phyloP scores from a whole-genome alignment of 1,140 invertebrate species.

The Leptopilina clavipes region DNA sequence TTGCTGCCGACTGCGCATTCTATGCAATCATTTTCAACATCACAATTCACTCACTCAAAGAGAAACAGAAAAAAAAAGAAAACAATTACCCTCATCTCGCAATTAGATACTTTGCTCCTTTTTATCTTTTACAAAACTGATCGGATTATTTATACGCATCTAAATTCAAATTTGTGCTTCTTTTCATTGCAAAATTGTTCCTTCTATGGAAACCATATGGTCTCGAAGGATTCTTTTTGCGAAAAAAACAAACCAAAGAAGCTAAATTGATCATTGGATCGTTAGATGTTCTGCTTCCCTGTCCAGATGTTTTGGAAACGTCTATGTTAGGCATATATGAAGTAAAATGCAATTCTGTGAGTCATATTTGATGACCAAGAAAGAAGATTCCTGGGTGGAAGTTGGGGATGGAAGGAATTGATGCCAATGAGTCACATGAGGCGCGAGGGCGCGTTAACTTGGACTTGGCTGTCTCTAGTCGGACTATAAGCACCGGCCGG shows the following conservation, averaged over 20 bases:
- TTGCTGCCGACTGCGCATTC: conserved; percentile 35
- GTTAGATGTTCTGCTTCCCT: neutral
- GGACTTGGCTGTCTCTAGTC: conserved; percentile 41
- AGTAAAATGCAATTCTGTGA: neutral
- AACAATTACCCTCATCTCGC: neutral
- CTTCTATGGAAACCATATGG: neutral
- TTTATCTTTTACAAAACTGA: too few species aligned
- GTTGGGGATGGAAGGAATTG: conserved; percentile 1
- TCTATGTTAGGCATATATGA: neutral
- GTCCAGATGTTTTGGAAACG: conserved; percentile 21
- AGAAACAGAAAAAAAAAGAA: neutral
- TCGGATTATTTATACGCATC: too few species aligned
- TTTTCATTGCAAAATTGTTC: too few species aligned
- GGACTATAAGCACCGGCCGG: conserved; percentile 63
- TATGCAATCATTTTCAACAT: neutral
- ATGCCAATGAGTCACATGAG: conserved; percentile 25
- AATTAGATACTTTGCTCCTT: too few species aligned
- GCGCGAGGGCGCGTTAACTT: conserved; percentile 47
- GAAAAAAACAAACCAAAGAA: neutral
- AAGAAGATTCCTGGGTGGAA: too few species aligned
- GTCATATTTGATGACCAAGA: neutral
- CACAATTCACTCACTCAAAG: neutral
- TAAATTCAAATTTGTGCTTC: too few species aligned
- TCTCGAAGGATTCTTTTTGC: neutral
- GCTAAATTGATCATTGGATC: conserved; percentile 3